Evolutionary conservation across 2,113 vertebrate species (phyloP).

Genomic region (Anoplopoma fimbria): DNA sequence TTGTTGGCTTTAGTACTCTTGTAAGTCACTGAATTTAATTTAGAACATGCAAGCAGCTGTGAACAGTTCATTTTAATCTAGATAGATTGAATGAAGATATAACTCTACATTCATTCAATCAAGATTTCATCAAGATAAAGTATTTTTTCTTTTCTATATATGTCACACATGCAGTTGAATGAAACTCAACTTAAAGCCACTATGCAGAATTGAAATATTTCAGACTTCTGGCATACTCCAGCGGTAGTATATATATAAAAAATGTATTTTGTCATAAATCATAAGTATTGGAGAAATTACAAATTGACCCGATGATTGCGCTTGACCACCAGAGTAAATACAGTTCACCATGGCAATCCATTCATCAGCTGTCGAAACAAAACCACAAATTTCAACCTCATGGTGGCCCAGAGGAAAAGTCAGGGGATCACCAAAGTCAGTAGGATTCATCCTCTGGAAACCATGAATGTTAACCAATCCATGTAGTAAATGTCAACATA

Average conservation of each 20-base stretch:
- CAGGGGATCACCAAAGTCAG: background rate
- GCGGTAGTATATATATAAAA: background rate
- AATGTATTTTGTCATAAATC: background rate
- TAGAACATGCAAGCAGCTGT: background rate
- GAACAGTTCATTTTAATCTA: background rate
- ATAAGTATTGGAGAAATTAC: background rate
- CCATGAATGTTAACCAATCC: background rate
- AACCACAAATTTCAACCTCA: background rate
- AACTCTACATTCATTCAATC: background rate
- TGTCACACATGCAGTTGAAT: background rate
- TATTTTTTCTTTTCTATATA: background rate
- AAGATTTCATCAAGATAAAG: background rate
- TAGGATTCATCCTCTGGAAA: background rate
- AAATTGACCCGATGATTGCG: background rate
- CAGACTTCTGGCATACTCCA: background rate
- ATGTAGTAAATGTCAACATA: background rate
- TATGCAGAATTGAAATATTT: background rate
- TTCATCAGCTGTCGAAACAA: background rate
- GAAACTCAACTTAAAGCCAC: constrained; percentile 6
- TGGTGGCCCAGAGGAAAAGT: background rate
- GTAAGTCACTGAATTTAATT: background rate
- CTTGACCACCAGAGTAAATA: background rate
- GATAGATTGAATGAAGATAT: background rate
- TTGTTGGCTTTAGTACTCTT: background rate
- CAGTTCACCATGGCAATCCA: background rate